phyloP scores from a whole-genome alignment of 2,113 vertebrate genomes.

The Ursus arctos region DNA sequence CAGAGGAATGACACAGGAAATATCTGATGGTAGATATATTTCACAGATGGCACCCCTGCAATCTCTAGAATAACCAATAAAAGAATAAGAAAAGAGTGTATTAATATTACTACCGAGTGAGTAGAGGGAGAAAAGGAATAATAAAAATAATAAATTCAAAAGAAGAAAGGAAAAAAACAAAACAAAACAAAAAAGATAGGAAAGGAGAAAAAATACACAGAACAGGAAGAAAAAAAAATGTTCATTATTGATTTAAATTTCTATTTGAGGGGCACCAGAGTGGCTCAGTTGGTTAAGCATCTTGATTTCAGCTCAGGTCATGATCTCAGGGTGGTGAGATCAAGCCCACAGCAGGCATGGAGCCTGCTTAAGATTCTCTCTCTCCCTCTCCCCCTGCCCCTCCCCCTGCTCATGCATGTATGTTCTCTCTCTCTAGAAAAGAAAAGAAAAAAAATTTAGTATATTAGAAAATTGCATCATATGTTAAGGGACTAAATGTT shows the following conservation, averaged over 20 bases:
- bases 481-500: background rate
- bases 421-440: background rate
- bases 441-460: background rate
- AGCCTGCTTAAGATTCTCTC: background rate
- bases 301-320: background rate
- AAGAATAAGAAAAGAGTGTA: background rate
- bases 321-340: background rate
- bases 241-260: background rate
- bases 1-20: background rate
- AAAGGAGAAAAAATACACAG: background rate
- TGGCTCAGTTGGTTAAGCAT: background rate
- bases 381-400: background rate
- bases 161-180: background rate
- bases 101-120: background rate
- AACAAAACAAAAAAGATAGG: background rate
- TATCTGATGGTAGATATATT: background rate
- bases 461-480: background rate
- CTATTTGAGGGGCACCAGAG: background rate
- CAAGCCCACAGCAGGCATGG: background rate
- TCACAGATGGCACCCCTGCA: background rate
- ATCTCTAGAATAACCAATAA: background rate
- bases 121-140: background rate
- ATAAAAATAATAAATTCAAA: background rate
- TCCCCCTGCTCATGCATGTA: background rate
- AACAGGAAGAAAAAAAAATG: background rate